phyloP scores from a whole-genome alignment of 2,113 vertebrate genomes.

The Hymenochirus boettgeri region DNA sequence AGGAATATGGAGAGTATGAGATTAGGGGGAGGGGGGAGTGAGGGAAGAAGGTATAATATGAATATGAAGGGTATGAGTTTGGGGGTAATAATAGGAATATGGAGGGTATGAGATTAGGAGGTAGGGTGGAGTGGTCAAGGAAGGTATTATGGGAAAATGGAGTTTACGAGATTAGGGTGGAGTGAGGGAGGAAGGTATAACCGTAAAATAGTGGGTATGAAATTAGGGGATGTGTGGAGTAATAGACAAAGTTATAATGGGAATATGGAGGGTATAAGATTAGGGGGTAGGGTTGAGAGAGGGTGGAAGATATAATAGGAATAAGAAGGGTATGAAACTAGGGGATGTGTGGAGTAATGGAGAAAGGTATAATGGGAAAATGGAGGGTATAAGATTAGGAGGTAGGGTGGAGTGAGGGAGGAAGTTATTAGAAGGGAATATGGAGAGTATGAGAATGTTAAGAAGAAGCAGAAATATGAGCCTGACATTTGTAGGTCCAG shows the following conservation, averaged over 20 bases:
- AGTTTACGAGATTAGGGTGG: no score
- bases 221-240: no score
- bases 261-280: no score
- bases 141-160: no score
- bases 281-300: no score
- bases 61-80: background rate
- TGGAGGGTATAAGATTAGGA: background rate
- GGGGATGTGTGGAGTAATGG: no score
- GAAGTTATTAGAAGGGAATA: background rate
- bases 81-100: background rate
- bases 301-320: slow-evolving; percentile 4
- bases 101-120: no score
- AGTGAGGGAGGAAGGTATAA: no score
- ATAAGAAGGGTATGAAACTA: background rate
- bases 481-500: slow-evolving; percentile 39
- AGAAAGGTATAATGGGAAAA: background rate
- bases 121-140: no score
- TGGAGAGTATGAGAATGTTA: slow-evolving; percentile 1
- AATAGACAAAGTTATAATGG: no score
- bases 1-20: no score
- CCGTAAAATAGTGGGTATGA: background rate
- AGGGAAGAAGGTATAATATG: slow-evolving; percentile 3
- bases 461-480: slow-evolving; percentile 10
- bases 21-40: no score
- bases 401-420: background rate